Conservation (phyloP, 2,888 invertebrate genomes). For the Nephrocerus scutellatus region DNA sequence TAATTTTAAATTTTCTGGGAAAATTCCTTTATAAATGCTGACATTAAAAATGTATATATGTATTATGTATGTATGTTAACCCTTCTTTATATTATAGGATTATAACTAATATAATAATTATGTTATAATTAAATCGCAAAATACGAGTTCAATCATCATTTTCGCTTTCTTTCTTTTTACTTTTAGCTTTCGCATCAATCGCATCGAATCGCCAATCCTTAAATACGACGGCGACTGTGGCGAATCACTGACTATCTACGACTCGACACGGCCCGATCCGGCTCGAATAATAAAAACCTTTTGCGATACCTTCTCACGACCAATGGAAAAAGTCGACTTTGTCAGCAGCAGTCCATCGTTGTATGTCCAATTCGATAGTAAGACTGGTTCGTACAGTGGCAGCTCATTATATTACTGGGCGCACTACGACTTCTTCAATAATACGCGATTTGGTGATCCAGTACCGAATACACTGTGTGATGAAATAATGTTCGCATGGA, state of each 20-base stretch:
- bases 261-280: conserved; percentile 80
- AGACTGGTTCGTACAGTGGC: conserved; percentile 87
- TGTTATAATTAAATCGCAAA: too few species aligned
- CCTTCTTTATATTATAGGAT: too few species aligned
- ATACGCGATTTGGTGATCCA: conserved; percentile 76
- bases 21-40: too few species aligned
- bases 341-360: conserved; percentile 81
- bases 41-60: too few species aligned
- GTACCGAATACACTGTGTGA: conserved; percentile 78
- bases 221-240: conserved; percentile 84
- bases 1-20: too few species aligned
- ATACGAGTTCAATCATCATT: too few species aligned
- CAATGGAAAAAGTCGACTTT: conserved; percentile 89
- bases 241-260: conserved; percentile 83
- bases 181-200: conserved; percentile 75
- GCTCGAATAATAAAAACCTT: conserved; percentile 88
- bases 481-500: conserved; percentile 82
- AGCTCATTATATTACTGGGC: conserved; percentile 93
- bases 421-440: conserved; percentile 89
- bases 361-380: conserved; percentile 83
- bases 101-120: too few species aligned
- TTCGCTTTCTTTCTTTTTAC: conserved; percentile 16
- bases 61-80: too few species aligned
- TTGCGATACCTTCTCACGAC: conserved; percentile 87
- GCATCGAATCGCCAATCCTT: conserved; percentile 80